A percentile compares a stretch with the other conserved stretches of the same genome.
These are phyloP conservation scores for Tachystola acroxantha DNA, from an alignment of 2,888 invertebrate species.

Conservation along the genomic window DNA sequence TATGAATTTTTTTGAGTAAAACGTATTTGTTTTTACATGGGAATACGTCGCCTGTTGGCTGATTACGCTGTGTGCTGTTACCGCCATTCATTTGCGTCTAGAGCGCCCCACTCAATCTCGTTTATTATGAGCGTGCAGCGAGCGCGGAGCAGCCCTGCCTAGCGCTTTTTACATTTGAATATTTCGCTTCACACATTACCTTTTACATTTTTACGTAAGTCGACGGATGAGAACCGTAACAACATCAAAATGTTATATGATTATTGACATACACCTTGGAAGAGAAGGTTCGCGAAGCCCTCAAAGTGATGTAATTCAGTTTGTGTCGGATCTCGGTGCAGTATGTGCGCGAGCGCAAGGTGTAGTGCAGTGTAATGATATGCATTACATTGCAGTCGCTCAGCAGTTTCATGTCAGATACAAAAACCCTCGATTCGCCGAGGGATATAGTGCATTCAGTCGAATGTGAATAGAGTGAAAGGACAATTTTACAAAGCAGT, in stretches of 20 bases:
- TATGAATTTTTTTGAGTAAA: constrained; percentile 37
- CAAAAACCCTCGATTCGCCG: neutral
- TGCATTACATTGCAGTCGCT: too few species aligned
- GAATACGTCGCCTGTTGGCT: constrained; percentile 55
- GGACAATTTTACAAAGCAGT: constrained; percentile 34
- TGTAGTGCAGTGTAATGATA: too few species aligned
- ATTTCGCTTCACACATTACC: constrained; percentile 53
- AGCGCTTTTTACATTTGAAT: constrained; percentile 61
- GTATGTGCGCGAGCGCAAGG: too few species aligned
- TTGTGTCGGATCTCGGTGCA: too few species aligned
- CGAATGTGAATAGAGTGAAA: constrained; percentile 12
- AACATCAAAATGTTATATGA: too few species aligned
- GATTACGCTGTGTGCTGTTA: constrained; percentile 62
- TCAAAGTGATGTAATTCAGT: too few species aligned
- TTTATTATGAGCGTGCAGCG: constrained; percentile 69
- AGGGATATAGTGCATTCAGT: constrained; percentile 3
- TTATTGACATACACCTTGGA: too few species aligned
- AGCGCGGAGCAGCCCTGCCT: constrained; percentile 37
- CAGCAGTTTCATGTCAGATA: too few species aligned
- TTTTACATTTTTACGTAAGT: constrained; percentile 48
- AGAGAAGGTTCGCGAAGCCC: too few species aligned
- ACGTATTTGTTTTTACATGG: constrained; percentile 59
- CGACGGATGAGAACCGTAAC: constrained; percentile 1
- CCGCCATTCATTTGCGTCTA: constrained; percentile 71
- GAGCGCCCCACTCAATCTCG: constrained; percentile 70